phyloP scores from a whole-genome alignment of 2,797 vertebrate genomes.

The Typhlichthys eigenmanni region DNA sequence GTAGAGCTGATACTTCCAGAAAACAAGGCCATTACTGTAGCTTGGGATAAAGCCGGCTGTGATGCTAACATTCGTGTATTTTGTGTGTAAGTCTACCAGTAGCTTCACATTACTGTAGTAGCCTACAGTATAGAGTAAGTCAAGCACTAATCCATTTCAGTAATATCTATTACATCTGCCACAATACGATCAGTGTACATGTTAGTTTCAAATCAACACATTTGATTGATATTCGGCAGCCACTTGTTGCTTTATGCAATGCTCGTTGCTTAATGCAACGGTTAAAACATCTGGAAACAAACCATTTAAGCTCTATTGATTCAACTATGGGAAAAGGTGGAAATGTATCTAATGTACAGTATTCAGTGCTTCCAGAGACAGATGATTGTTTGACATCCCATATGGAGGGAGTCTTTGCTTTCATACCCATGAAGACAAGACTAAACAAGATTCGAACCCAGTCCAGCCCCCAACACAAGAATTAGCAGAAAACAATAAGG shows the following conservation, averaged over 20 bases:
- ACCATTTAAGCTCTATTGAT: slow-evolving; percentile 50
- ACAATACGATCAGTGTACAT: slow-evolving; percentile 29
- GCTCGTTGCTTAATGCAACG: slow-evolving; percentile 57
- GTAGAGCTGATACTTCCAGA: slow-evolving; percentile 32
- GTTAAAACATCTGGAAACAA: slow-evolving; percentile 55
- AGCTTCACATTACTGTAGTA: slow-evolving; percentile 22
- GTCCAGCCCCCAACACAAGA: slow-evolving; percentile 44
- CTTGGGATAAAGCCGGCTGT: slow-evolving; percentile 27
- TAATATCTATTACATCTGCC: slow-evolving; percentile 12
- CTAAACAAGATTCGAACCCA: slow-evolving; percentile 41
- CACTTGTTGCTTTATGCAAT: slow-evolving; percentile 59
- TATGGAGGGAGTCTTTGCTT: slow-evolving; percentile 39
- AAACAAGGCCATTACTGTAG: slow-evolving; percentile 21
- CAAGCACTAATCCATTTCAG: slow-evolving; percentile 30
- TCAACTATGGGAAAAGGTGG: slow-evolving; percentile 42
- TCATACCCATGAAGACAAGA: slow-evolving; percentile 48
- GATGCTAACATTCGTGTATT: slow-evolving; percentile 15
- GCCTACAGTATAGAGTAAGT: slow-evolving; percentile 25
- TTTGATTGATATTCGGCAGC: slow-evolving; percentile 65
- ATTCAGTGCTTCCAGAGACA: slow-evolving; percentile 51
- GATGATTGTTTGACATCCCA: slow-evolving; percentile 63
- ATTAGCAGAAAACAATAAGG: slow-evolving; percentile 57
- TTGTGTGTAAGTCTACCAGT: slow-evolving; percentile 13
- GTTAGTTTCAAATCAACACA: slow-evolving; percentile 51
- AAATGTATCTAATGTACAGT: slow-evolving; percentile 33